Evolutionary conservation across 2,888 invertebrate genomes (phyloP).

Genomic region (Anoncus sp.): DNA sequence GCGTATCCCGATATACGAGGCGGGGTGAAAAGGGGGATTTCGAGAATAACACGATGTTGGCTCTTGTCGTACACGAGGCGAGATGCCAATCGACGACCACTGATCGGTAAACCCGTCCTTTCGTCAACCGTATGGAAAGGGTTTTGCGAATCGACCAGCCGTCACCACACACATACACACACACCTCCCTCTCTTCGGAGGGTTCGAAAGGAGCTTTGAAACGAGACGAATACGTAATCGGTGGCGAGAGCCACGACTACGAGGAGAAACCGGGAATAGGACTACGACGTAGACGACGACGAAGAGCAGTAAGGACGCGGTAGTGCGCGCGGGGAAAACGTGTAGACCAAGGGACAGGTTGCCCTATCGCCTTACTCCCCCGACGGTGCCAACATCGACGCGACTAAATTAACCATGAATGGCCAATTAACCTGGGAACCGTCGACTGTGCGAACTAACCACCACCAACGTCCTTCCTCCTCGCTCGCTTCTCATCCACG

Average conservation of each 20-base stretch:
- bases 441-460: constrained; percentile 69
- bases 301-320: constrained; percentile 45
- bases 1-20: background rate
- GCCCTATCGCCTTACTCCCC: constrained; percentile 77
- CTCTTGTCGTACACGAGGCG: constrained; percentile 44
- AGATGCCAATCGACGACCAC: constrained; percentile 61
- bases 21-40: constrained; percentile 2
- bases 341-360: constrained; percentile 68
- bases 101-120: constrained; percentile 65
- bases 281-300: constrained; percentile 42
- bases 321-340: constrained; percentile 58
- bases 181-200: constrained; percentile 30
- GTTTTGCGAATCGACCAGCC: constrained; percentile 44
- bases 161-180: background rate
- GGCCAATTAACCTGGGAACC: constrained; percentile 81
- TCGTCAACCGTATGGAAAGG: constrained; percentile 45
- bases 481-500: constrained; percentile 6
- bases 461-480: constrained; percentile 53
- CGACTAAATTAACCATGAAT: constrained; percentile 82
- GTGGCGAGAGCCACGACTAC: constrained; percentile 59
- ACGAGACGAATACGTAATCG: constrained; percentile 77
- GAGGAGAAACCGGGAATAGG: constrained; percentile 35
- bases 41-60: constrained; percentile 54
- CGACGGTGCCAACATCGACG: constrained; percentile 70
- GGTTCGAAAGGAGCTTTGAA: constrained; percentile 60